Evolutionary conservation across 2,888 invertebrate species (phyloP).

Genomic region (Pachliopta kotzebuea): DNA sequence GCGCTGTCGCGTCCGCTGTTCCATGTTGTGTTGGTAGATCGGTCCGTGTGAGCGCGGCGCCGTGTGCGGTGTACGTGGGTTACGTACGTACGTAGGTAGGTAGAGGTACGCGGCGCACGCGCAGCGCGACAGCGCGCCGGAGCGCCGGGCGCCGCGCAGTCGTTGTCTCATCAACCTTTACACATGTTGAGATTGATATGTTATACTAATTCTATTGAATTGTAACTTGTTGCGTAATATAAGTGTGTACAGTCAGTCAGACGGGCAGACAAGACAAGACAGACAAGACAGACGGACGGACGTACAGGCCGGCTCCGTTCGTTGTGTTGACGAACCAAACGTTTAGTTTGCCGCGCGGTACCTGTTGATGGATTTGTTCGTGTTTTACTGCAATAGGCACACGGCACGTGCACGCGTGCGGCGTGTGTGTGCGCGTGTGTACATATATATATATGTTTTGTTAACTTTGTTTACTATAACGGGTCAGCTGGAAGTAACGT

Average conservation of each 20-base stretch:
- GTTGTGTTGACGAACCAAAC: slow-evolving; percentile 41
- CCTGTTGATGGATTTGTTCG: slow-evolving; percentile 62
- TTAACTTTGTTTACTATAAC: slow-evolving; percentile 76
- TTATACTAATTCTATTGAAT: slow-evolving; percentile 80
- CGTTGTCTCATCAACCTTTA: slow-evolving; percentile 75
- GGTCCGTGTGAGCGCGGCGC: slow-evolving; percentile 4
- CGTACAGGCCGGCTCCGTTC: slow-evolving; percentile 44
- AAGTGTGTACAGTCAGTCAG: slow-evolving; percentile 45
- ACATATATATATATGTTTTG: slow-evolving; percentile 48
- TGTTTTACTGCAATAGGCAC: slow-evolving; percentile 53
- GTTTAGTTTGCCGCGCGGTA: slow-evolving; percentile 63
- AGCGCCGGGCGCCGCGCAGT: slow-evolving; percentile 49
- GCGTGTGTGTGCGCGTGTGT: no score
- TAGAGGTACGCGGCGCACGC: no score
- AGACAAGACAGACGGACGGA: slow-evolving; percentile 22
- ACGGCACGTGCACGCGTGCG: no score
- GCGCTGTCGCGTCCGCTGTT: neutral
- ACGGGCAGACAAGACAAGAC: no score
- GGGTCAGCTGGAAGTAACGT: slow-evolving; percentile 73
- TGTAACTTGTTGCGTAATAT: slow-evolving; percentile 78
- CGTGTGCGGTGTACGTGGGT: no score
- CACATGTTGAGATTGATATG: slow-evolving; percentile 80
- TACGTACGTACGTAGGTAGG: no score
- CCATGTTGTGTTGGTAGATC: no score
- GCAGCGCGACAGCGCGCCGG: no score